These are phyloP conservation scores for Stictocephala bisonia DNA, from an alignment of 2,888 invertebrate species.

Conservation along the genomic window DNA sequence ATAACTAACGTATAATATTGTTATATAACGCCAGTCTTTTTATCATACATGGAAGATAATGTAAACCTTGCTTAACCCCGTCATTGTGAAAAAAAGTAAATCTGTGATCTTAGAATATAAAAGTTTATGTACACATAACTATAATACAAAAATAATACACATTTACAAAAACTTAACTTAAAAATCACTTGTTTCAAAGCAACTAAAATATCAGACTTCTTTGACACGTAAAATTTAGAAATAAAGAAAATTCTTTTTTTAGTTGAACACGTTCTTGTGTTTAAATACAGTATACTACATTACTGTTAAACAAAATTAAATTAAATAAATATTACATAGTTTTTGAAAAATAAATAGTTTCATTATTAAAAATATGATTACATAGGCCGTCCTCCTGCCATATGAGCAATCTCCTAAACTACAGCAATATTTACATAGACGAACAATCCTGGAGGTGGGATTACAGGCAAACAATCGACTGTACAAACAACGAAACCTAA, in stretches of 20 bases:
- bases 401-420: slow-evolving; percentile 45
- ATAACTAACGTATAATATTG: slow-evolving; percentile 30
- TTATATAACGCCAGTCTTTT: slow-evolving; percentile 37
- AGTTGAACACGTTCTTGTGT: no score
- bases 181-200: no score
- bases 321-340: no score
- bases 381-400: slow-evolving; percentile 52
- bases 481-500: slow-evolving; percentile 15
- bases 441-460: slow-evolving; percentile 46
- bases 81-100: slow-evolving; percentile 11
- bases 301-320: no score
- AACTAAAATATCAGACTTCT: no score
- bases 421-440: slow-evolving; percentile 53
- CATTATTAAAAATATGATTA: slow-evolving; percentile 46
- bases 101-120: slow-evolving; percentile 16
- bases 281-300: no score
- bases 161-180: no score
- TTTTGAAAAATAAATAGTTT: no score
- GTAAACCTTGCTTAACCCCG: slow-evolving; percentile 19
- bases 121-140: slow-evolving; percentile 19
- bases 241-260: no score
- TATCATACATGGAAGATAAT: slow-evolving; percentile 35
- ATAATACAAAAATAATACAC: slow-evolving; percentile 36
- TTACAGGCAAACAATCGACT: neutral
- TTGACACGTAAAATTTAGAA: no score